These are phyloP conservation scores for Pimpla rufipes DNA, from an alignment of 2,888 invertebrate genomes.

Conservation along the genomic window DNA sequence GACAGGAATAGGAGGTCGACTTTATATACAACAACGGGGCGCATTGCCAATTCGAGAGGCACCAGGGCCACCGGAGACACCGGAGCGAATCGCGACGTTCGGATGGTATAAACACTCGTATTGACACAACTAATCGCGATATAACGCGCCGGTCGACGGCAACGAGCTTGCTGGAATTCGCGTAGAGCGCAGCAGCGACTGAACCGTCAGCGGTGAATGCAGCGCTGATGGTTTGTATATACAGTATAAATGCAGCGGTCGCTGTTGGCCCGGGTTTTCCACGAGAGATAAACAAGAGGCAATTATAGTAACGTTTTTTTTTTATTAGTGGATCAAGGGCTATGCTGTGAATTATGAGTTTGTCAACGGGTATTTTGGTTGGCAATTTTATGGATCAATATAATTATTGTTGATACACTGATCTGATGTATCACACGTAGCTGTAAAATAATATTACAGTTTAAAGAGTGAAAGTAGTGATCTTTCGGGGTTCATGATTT, in stretches of 20 bases:
- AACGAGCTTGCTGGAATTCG: slow-evolving; percentile 12
- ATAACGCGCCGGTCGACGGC: neutral
- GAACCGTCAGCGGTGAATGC: neutral
- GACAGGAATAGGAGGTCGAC: slow-evolving; percentile 14
- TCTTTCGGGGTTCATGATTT: too few species aligned
- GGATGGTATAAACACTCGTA: slow-evolving; percentile 1
- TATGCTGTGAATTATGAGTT: neutral
- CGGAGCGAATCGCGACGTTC: slow-evolving; percentile 6
- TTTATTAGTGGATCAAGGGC: too few species aligned
- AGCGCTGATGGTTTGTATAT: neutral
- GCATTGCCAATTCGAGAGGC: slow-evolving; percentile 13
- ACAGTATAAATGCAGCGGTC: neutral
- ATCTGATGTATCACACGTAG: neutral
- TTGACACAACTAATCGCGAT: slow-evolving; percentile 38
- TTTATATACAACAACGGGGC: neutral
- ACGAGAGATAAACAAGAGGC: too few species aligned
- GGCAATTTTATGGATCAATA: neutral
- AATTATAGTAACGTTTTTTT: too few species aligned
- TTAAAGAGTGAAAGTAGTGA: too few species aligned
- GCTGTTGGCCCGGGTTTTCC: neutral
- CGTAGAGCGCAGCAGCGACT: slow-evolving; percentile 7
- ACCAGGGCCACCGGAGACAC: slow-evolving; percentile 1
- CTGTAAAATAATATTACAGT: too few species aligned
- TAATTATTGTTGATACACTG: neutral
- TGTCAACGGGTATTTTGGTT: neutral